phyloP scores from a whole-genome alignment of 2,797 vertebrate species.

The Aeoliscus strigatus region DNA sequence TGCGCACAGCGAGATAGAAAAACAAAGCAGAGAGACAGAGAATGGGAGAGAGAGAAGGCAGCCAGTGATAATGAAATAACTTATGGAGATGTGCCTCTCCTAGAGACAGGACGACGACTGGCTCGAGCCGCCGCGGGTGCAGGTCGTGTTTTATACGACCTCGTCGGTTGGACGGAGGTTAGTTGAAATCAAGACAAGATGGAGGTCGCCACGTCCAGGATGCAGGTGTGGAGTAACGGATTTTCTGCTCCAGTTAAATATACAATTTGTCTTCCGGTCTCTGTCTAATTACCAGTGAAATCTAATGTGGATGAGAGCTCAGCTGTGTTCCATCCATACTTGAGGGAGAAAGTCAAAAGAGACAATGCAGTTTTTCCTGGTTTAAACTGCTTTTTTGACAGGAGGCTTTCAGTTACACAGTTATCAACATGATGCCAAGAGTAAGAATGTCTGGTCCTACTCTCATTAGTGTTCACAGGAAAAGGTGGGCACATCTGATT shows the following conservation, averaged over 20 bases:
- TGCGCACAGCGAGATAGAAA: slow-evolving; percentile 52
- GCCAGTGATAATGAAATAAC: slow-evolving; percentile 76
- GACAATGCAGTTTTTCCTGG: slow-evolving; percentile 8
- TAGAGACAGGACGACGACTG: slow-evolving; percentile 44
- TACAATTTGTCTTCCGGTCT: slow-evolving; percentile 35
- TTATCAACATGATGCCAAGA: no score
- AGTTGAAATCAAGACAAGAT: slow-evolving; percentile 48
- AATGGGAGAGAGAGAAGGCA: slow-evolving; percentile 49
- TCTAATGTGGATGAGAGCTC: slow-evolving; percentile 15
- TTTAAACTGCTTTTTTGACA: not conserved
- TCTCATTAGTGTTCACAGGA: no score
- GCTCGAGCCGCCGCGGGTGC: slow-evolving; percentile 48
- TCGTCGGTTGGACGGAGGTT: slow-evolving; percentile 56
- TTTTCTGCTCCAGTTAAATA: slow-evolving; percentile 50
- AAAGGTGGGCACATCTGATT: no score
- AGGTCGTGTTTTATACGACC: slow-evolving; percentile 62
- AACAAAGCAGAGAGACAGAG: slow-evolving; percentile 80
- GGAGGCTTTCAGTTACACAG: no score
- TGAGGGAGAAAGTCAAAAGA: slow-evolving; percentile 7
- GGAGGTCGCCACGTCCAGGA: slow-evolving; percentile 48
- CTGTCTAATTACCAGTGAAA: slow-evolving; percentile 32
- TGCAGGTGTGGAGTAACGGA: slow-evolving; percentile 9
- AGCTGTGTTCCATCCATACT: slow-evolving; percentile 2
- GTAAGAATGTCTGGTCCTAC: no score
- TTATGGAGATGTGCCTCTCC: slow-evolving; percentile 73